Conservation (phyloP, 2,113 vertebrate species). For the Delphinapterus leucas region DNA sequence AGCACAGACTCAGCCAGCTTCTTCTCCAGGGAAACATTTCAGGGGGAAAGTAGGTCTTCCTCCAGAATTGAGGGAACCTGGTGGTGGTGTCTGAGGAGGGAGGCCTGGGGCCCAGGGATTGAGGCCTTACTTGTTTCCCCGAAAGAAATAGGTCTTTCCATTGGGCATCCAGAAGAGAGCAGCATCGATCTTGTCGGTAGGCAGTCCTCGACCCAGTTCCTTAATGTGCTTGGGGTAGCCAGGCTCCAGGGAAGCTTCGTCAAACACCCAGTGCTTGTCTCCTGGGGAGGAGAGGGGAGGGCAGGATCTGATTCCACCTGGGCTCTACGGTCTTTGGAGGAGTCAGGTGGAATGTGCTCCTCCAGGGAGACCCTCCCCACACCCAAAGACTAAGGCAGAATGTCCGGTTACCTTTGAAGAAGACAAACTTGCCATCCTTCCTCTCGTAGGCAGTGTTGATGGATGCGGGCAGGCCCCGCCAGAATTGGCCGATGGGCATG, state of each 20-base stretch:
- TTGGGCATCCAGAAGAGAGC: conserved; percentile 92
- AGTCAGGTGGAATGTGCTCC: background rate
- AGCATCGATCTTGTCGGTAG: conserved; percentile 89
- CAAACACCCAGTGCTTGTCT: conserved; percentile 92
- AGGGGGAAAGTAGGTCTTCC: background rate
- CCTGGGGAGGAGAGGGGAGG: conserved; percentile 76
- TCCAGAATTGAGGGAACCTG: background rate
- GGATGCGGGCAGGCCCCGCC: conserved; percentile 89
- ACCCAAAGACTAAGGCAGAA: background rate
- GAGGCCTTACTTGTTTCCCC: conserved; percentile 88
- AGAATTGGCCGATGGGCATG: conserved; percentile 91
- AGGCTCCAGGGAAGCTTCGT: conserved; percentile 88
- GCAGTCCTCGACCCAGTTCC: conserved; percentile 88
- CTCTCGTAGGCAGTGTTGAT: conserved; percentile 93
- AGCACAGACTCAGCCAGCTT: background rate
- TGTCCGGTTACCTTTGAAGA: conserved; percentile 90
- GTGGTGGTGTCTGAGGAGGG: background rate
- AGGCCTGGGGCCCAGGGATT: background rate
- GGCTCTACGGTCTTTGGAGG: background rate
- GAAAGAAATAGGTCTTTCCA: conserved; percentile 94
- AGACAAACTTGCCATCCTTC: conserved; percentile 92
- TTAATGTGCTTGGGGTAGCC: conserved; percentile 90
- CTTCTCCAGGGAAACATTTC: background rate
- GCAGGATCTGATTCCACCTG: background rate
- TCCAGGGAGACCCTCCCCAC: background rate